Evolutionary conservation across 1,140 invertebrate genomes (phyloP), one percentile per base, ranked within the genome.

Genomic region (Psix sp.): DNA sequence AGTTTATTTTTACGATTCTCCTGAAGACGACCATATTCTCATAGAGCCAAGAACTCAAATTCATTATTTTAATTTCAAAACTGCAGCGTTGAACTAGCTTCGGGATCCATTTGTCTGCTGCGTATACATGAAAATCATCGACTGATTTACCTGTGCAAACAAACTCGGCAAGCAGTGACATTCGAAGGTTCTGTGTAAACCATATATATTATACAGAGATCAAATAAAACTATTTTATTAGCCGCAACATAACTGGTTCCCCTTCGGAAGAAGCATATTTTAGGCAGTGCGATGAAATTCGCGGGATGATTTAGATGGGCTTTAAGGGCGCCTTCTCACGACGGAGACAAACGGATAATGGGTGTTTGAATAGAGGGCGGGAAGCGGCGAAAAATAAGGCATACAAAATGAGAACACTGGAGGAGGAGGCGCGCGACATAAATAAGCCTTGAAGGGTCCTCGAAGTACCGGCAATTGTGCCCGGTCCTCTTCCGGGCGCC

Each of bases 391-490:
- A 33, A 52, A 54, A n/a, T n/a, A n/a, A 45, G 40, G 66, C 45
- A 66, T 52, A 43, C 35, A 16, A 49, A 59, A 67, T 54, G 57
- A 26, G 48, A 46, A 43, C 35, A 1, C 39, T 17, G 31, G 42
- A 54, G 42, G 39, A 74, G 71, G 51, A 72, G 77, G 71, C 52
- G 48, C 17, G 62, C 65, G 31, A 63, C 59, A 73, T 67, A 42
- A 51, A 48, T 48, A 46, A 66, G 60, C 29, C 18, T 42, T 24
- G 51, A 73, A 71, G 59, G 72, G 71, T 72, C 59, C 67, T 76
- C 49, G 39, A 72, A 72, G 80, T 77, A 79, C 68, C 74, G 78
- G 52, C 77, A 81, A 83, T 85, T 80, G 82, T 83, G 16, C 40
- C 43, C 31, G 42, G 42, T 42, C 15, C 65, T 76, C 76, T 84